Percentiles rank a stretch among this genome's conserved stretches.
phyloP scores from a whole-genome alignment of 1,140 invertebrate species.

The Drosophila pectinifera region DNA sequence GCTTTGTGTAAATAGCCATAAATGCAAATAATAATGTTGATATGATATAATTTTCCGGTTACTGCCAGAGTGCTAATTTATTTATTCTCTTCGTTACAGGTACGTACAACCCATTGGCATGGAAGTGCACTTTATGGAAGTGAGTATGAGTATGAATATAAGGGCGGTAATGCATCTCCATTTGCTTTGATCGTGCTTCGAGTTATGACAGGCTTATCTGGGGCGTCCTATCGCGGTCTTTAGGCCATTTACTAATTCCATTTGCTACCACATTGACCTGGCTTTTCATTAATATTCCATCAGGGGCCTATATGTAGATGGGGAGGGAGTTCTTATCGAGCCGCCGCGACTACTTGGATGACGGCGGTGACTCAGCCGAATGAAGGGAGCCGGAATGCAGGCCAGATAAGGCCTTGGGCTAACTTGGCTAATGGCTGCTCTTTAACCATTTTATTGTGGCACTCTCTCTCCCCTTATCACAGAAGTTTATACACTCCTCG shows the following conservation, averaged over 20 bases:
- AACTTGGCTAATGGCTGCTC: constrained; percentile 81
- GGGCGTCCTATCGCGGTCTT: constrained; percentile 57
- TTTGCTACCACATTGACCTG: constrained; percentile 72
- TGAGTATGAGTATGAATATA: constrained; percentile 22
- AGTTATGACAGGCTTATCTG: constrained; percentile 48
- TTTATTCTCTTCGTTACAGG: constrained; percentile 67
- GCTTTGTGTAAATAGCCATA: constrained; percentile 42
- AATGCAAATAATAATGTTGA: constrained; percentile 44
- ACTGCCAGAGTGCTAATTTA: constrained; percentile 17
- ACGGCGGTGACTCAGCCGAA: constrained; percentile 68
- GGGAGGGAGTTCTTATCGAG: constrained; percentile 46
- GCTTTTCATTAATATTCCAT: constrained; percentile 75
- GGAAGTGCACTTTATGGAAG: constrained; percentile 10
- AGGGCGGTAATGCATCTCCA: constrained; percentile 39
- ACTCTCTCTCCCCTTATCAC: constrained; percentile 73
- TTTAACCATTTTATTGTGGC: constrained; percentile 80
- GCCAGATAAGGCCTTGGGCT: constrained; percentile 42
- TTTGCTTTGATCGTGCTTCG: constrained; percentile 37
- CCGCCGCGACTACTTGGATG: constrained; percentile 9
- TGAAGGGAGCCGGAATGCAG: constrained; percentile 42
- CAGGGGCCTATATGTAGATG: constrained; percentile 34
- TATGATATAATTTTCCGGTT: constrained; percentile 21
- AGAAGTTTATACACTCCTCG: constrained; percentile 5
- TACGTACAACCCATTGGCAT: constrained; percentile 34
- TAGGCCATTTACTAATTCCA: constrained; percentile 58